Base-by-base conservation (phyloP, 1,140 invertebrate genomes). In the Sitodiplosis mosellana region DNA sequence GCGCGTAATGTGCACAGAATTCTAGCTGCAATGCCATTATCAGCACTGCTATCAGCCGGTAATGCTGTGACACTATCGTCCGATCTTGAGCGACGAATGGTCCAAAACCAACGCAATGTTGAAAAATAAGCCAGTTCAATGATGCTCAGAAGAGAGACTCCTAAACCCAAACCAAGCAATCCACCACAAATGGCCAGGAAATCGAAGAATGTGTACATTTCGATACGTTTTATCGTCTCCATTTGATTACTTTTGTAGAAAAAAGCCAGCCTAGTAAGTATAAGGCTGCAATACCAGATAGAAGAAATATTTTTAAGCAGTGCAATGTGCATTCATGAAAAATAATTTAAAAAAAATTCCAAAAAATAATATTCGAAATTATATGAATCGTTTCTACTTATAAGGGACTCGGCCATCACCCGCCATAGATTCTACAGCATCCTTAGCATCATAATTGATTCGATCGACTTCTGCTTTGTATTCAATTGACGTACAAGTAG, bases 381-480 rank as follows among this genome's bases (percentile, higher is more conserved):
- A n/a, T n/a, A n/a, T n/a, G n/a, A n/a, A n/a, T n/a, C n/a, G n/a
- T n/a, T n/a, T n/a, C n/a, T n/a, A n/a, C n/a, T n/a, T n/a, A n/a
- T n/a, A n/a, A n/a, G n/a, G n/a, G n/a, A n/a, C n/a, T n/a, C n/a
- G n/a, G n/a, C n/a, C n/a, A n/a, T n/a, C n/a, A n/a, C n/a, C n/a
- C n/a, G n/a, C n/a, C n/a, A n/a, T n/a, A n/a, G n/a, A n/a, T n/a
- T n/a, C n/a, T n/a, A n/a, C n/a, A n/a, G n/a, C n/a, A n/a, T n/a
- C n/a, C n/a, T n/a, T n/a, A n/a, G n/a, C n/a, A 45, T 70, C 61
- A 45, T 70, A 73, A 48, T 71, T 62, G 2, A 70, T 70, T 54
- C 75, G 73, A 2, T 73, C 74, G 12, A 71, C 70, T 55, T 75
- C 72, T 3, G 67, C 68, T 27, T 74, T 67, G 52, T 77, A 78